A percentile compares a stretch with the other conserved stretches of the same genome.
These are phyloP conservation scores for Sciurus carolinensis DNA, from an alignment of 2,797 vertebrate genomes.

Conservation along the genomic window DNA sequence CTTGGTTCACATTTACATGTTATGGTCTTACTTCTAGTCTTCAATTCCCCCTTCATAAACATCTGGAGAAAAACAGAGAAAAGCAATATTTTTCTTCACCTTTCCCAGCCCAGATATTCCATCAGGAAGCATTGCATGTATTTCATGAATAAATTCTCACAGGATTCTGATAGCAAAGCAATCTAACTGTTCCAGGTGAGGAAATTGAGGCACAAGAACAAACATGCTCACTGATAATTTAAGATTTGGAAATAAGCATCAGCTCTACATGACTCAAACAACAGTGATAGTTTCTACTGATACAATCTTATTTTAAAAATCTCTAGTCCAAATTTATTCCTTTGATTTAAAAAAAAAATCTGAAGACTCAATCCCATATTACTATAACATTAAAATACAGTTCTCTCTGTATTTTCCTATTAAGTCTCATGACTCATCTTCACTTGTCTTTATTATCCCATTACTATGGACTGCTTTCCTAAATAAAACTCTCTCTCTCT, in stretches of 20 bases:
- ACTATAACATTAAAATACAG: not conserved
- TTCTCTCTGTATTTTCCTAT: not conserved
- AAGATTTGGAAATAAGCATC: not conserved
- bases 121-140: not conserved
- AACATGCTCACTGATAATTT: not conserved
- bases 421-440: not conserved
- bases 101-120: too few relatives aligned
- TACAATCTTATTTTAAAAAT: slow-evolving; percentile 8
- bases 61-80: not conserved
- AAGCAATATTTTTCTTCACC: not conserved
- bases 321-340: not conserved
- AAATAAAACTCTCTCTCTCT: not conserved
- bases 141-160: not conserved
- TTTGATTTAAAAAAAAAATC: not conserved
- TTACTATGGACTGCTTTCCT: not conserved
- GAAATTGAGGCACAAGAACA: not conserved
- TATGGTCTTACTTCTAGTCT: not conserved
- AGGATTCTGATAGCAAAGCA: not conserved
- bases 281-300: not conserved
- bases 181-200: not conserved
- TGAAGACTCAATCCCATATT: not conserved
- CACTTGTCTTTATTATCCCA: not conserved
- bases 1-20: not conserved
- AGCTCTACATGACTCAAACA: not conserved
- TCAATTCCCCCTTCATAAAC: not conserved